Conservation (phyloP, 2,113 vertebrate species). For the Eulacestoma nigropectus region DNA sequence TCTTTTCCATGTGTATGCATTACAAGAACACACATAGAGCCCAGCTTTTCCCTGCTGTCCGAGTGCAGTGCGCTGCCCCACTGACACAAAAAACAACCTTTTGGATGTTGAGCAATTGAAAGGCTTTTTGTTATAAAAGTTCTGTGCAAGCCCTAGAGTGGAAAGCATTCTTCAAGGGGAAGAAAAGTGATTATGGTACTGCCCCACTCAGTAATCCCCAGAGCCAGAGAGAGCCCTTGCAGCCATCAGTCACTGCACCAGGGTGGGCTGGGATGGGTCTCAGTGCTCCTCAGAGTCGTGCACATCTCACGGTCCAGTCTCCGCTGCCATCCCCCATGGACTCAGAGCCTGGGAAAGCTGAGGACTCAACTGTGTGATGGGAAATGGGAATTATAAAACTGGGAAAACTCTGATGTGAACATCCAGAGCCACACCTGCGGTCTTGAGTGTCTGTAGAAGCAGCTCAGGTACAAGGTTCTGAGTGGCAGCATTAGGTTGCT, state of each 20-base stretch:
- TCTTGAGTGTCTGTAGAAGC: neutral
- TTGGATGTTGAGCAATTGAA: neutral
- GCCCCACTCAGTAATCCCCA: neutral
- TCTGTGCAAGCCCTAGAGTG: neutral
- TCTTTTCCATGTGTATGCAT: neutral
- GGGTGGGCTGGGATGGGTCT: neutral
- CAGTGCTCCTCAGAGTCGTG: accelerated
- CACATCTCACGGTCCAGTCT: neutral
- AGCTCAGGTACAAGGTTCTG: neutral
- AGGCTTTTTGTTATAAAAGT: neutral
- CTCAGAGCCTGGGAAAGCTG: neutral
- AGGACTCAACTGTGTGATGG: neutral
- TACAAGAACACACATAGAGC: neutral
- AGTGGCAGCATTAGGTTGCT: accelerated
- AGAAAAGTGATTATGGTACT: neutral
- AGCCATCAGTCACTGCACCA: neutral
- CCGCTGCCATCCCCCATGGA: neutral
- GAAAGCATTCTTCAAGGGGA: neutral
- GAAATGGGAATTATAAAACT: neutral
- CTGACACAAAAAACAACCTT: neutral
- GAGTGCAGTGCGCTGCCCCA: neutral
- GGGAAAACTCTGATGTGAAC: neutral
- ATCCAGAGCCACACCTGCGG: accelerated
- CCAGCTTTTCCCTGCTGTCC: neutral
- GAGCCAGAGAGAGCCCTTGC: neutral